Evolutionary conservation across 1,140 invertebrate genomes (phyloP), one percentile per base, ranked within the genome.

Genomic region (Sycophaga agraensis): DNA sequence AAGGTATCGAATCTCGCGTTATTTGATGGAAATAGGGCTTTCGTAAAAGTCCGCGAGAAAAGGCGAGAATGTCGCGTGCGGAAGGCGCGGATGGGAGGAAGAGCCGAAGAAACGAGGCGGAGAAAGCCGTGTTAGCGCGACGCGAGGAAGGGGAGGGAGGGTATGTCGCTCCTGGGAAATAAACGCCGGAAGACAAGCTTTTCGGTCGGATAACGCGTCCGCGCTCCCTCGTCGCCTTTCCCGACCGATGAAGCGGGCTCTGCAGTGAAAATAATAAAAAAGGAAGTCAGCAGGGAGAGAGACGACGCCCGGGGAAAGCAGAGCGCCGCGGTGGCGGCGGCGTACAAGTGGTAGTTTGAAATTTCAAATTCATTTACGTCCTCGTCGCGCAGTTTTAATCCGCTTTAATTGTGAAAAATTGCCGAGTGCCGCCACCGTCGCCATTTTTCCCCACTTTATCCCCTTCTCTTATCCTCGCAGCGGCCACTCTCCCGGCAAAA

Each of bases 331-430:
- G n/a, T n/a, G n/a, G n/a, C 5, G 5, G 54, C 39, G 64, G 37
- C 14, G 60, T 54, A 66, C 63, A 58, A 62, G 59, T 61, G 64
- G 65, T 68, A 70, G 66, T 73, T 72, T 70, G 66, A 70, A 74
- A 76, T 73, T 74, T 73, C 66, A 71, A 72, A 76, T 73, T 74
- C 71, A 70, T 71, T 73, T 76, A 69, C 67, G 68, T 59, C 50
- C 49, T 45, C 63, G 64, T 64, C 55, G 59, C 59, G 55, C 67
- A 73, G 58, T 73, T 73, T 73, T 73, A 75, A 75, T 71, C 68
- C 66, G 65, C 59, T 75, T 73, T 70, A 73, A 73, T 75, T 71
- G 69, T 70, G 68, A 73, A 73, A 73, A 70, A 73, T 72, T 66
- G 63, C 66, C 51, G 43, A 48, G 39, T 43, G n/a, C 51, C 42